Conservation (phyloP, 2,888 invertebrate species). For the Mythimna loreyi region DNA sequence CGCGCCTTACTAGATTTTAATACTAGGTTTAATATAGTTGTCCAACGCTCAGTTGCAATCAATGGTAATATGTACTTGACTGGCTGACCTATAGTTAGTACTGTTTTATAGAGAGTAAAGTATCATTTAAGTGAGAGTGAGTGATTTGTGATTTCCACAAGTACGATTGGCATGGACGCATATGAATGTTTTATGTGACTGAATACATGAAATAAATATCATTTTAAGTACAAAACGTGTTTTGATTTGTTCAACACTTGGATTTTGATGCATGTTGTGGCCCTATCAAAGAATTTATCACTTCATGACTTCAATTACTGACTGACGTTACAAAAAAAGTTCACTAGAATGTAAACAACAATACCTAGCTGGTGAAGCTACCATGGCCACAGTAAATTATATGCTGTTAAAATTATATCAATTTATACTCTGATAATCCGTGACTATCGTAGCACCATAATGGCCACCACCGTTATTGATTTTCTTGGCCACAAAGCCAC, state of each 20-base stretch:
- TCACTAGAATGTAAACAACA: no score
- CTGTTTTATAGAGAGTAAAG: constrained; percentile 76
- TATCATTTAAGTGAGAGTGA: constrained; percentile 77
- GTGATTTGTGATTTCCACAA: constrained; percentile 71
- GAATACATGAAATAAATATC: constrained; percentile 86
- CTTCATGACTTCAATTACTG: no score
- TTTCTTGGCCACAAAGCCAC: no score
- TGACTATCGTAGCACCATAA: no score
- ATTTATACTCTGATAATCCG: no score
- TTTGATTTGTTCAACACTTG: constrained; percentile 27
- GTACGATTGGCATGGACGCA: constrained; percentile 74
- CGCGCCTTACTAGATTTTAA: constrained; percentile 93
- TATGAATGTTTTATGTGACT: constrained; percentile 72
- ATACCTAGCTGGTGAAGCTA: no score
- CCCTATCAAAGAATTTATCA: no score
- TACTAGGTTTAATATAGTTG: constrained; percentile 61
- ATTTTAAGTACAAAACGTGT: constrained; percentile 78
- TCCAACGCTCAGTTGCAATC: constrained; percentile 70
- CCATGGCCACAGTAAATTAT: no score
- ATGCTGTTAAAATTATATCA: no score
- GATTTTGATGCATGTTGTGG: no score
- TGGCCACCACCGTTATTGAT: no score
- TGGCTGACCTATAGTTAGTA: constrained; percentile 72
- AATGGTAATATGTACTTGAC: constrained; percentile 73
- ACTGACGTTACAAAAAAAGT: no score